A percentile compares a stretch with the other conserved stretches of the same genome.
Evolutionary conservation across 1,140 invertebrate genomes (phyloP).

Genomic region (Aphelenchoides fujianensis): DNA sequence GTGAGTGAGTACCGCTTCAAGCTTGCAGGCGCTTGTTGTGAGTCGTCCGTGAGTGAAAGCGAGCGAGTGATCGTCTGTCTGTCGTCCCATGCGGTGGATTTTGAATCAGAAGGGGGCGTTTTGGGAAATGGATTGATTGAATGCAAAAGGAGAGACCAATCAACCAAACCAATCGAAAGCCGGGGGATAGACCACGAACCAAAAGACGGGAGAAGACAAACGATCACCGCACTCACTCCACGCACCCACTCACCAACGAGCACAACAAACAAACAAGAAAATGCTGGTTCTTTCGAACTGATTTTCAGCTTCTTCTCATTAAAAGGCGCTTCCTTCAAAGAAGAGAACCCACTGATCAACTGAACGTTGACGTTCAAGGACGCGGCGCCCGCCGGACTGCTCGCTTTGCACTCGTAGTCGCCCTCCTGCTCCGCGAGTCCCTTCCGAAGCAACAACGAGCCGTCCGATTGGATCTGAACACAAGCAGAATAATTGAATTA

Average conservation of each 20-base stretch:
- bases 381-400: conserved; percentile 65
- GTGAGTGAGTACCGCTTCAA: neutral
- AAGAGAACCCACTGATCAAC: conserved; percentile 63
- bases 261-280: conserved; percentile 22
- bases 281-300: neutral
- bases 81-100: neutral
- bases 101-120: neutral
- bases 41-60: neutral
- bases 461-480: conserved; percentile 50
- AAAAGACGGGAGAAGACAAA: neutral
- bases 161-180: too few species aligned
- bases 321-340: neutral
- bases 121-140: too few species aligned
- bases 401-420: conserved; percentile 64
- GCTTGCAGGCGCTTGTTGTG: neutral
- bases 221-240: conserved; percentile 11
- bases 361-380: conserved; percentile 62
- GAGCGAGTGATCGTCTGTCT: neutral
- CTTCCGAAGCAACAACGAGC: conserved; percentile 46
- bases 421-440: conserved; percentile 61
- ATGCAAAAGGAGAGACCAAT: too few species aligned
- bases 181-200: neutral
- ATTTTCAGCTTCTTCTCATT: neutral
- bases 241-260: too few species aligned
- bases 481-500: neutral